A percentile compares a stretch with the other conserved stretches of the same genome.
phyloP scores from a whole-genome alignment of 2,113 vertebrate species.

The Rhynchomys soricoides region DNA sequence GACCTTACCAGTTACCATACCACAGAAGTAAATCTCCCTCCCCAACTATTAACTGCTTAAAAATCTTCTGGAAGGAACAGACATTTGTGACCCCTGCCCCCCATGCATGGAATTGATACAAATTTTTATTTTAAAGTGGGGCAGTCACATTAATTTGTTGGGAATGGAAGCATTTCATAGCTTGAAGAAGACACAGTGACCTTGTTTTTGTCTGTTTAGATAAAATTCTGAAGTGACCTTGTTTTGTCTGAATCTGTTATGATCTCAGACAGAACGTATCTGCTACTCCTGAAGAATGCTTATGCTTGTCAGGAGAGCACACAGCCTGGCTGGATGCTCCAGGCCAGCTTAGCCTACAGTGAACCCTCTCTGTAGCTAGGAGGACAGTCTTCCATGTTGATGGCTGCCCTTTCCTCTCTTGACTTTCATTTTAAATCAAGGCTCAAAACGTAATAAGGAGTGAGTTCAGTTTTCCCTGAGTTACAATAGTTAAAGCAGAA shows the following conservation, averaged over 20 bases:
- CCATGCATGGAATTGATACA: background rate
- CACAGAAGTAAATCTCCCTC: background rate
- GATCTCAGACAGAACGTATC: background rate
- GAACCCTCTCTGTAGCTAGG: background rate
- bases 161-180: background rate
- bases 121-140: background rate
- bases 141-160: background rate
- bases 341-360: background rate
- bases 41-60: background rate
- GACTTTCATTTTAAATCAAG: background rate
- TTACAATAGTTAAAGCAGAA: background rate
- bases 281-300: background rate
- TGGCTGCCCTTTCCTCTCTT: background rate
- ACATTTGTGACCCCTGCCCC: background rate
- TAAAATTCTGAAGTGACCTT: background rate
- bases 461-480: background rate
- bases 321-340: background rate
- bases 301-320: background rate
- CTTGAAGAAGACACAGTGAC: background rate
- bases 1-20: background rate
- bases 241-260: background rate
- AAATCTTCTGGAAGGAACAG: background rate
- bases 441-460: background rate
- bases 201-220: slow-evolving; percentile 29
- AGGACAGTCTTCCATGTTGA: background rate